Evolutionary conservation across 2,113 vertebrate genomes (phyloP).

Genomic region (Pseudois nayaur): DNA sequence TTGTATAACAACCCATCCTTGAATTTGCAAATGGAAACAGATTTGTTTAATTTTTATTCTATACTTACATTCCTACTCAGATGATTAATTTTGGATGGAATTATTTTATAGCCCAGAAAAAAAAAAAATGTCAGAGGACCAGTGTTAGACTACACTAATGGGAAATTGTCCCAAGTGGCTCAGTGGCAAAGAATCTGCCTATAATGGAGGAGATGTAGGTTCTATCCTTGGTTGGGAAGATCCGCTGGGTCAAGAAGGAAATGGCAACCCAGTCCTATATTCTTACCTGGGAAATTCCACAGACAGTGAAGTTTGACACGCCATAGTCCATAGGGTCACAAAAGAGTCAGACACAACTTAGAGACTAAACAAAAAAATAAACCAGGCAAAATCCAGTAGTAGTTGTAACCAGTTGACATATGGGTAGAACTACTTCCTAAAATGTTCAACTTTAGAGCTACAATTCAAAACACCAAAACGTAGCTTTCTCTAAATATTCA

Average conservation of each 20-base stretch:
- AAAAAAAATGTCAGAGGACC: not conserved
- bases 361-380: not conserved
- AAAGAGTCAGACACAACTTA: not conserved
- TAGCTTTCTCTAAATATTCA: not conserved
- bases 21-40: not conserved
- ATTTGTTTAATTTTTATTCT: not conserved
- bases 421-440: not conserved
- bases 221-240: not conserved
- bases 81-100: not conserved
- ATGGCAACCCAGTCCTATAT: not conserved
- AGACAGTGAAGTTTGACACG: not conserved
- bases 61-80: not conserved
- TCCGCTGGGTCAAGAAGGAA: not conserved
- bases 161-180: not conserved
- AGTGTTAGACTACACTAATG: not conserved
- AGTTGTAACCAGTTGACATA: not conserved
- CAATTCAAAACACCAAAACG: not conserved
- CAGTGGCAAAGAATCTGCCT: not conserved
- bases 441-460: not conserved
- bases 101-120: not conserved
- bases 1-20: not conserved
- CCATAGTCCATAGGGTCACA: not conserved
- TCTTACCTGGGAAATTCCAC: not conserved
- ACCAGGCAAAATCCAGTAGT: not conserved
- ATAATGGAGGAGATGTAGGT: not conserved